Evolutionary conservation across 1,140 invertebrate genomes (phyloP), one percentile per base, ranked within the genome.

Genomic region (Heliconius hermathena): DNA sequence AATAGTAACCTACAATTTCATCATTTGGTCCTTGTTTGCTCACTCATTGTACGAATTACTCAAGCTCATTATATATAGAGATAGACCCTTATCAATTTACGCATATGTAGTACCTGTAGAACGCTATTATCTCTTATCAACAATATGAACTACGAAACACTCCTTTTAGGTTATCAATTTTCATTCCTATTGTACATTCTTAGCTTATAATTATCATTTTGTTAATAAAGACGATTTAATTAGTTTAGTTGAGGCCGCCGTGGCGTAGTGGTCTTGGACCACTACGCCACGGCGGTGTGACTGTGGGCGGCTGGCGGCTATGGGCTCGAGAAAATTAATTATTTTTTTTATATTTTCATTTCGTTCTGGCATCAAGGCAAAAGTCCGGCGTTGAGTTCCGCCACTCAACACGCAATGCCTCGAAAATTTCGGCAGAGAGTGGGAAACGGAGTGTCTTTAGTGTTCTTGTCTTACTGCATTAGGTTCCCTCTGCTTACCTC

Each of bases 91-190:
- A 80, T 80, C 79, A 71, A 80, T 80, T 80, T 13, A 74, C 41
- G 72, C 26, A 71, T 74, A 73, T 74, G 46, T 49, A 77, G 76
- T 81, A 78, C 73, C 57, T 81, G 74, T 80, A 66, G 60, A 57
- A 57, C 52, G 74, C 73, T 79, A 73, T 84, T 82, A 81, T 77
- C 79, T 76, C 73, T 84, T 82, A 84, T 84, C 82, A 78, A 52
- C 26, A 49, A 76, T 73, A 81, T 78, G 74, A 71, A 81, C 72
- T 74, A 79, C 73, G 75, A 76, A 73, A 83, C 77, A 81, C 79
- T 73, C 70, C 71, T 79, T 82, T 49, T 74, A 36, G 70, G 71
- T 70, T 77, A 77, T 80, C 79, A 57, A n/a, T 46, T 74, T 49
- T 57, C 52, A 36, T 38, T 75, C 22, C 60, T 29, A 36, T 54